Percentiles rank a stretch among this genome's conserved stretches.
Evolutionary conservation across 1,140 invertebrate species (phyloP).

Genomic region (Andrena cerasifolii): DNA sequence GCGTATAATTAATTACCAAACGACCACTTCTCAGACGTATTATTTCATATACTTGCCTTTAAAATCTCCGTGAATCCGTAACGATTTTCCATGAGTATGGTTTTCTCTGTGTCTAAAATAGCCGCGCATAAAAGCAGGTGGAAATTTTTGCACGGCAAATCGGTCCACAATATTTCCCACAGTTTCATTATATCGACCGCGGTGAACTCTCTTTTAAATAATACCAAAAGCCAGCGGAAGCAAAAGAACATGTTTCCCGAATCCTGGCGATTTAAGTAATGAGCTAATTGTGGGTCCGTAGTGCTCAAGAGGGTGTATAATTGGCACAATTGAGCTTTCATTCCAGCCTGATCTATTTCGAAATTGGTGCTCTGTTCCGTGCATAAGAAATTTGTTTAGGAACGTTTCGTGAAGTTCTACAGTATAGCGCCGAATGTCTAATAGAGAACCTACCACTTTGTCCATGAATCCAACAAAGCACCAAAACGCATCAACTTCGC

Average conservation of each 20-base stretch:
- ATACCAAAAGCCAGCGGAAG: conserved; percentile 95
- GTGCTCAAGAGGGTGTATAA: conserved; percentile 92
- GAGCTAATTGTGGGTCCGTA: conserved; percentile 91
- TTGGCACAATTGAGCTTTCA: conserved; percentile 95
- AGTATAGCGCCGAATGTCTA: background rate
- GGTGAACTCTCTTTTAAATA: conserved; percentile 92
- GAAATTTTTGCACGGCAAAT: conserved; percentile 96
- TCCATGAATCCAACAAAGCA: conserved; percentile 99
- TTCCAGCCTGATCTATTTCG: conserved; percentile 98
- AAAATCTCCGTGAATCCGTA: conserved; percentile 98
- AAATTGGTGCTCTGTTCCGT: conserved; percentile 93
- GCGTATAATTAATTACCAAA: background rate
- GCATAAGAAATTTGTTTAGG: conserved; percentile 7
- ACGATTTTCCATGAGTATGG: conserved; percentile 92
- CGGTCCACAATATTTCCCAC: conserved; percentile 95
- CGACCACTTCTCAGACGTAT: background rate
- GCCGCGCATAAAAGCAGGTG: conserved; percentile 95
- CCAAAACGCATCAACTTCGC: conserved; percentile 99
- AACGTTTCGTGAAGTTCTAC: background rate
- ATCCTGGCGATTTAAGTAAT: conserved; percentile 94
- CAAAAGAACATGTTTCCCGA: conserved; percentile 99
- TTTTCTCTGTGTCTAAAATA: conserved; percentile 94
- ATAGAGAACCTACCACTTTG: conserved; percentile 88
- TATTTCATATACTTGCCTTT: conserved; percentile 86
- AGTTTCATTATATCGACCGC: conserved; percentile 89